Conservation (phyloP, 1,140 invertebrate species). For the Diachasma alloeum region DNA sequence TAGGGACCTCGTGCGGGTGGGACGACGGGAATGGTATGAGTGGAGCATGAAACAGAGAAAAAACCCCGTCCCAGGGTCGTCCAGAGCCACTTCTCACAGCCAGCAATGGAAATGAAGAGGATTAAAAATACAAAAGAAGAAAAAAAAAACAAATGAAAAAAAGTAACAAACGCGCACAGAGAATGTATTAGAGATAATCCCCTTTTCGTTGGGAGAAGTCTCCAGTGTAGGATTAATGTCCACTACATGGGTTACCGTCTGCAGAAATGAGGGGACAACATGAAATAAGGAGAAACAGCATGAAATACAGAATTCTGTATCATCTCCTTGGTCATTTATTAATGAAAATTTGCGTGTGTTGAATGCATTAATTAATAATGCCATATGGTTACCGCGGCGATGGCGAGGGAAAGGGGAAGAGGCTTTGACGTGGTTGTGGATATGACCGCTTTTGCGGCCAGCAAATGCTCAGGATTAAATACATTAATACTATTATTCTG, state of each 20-base stretch:
- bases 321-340: background rate
- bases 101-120: background rate
- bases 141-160: background rate
- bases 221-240: background rate
- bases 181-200: conserved; percentile 10
- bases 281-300: background rate
- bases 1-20: background rate
- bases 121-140: background rate
- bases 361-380: conserved; percentile 2
- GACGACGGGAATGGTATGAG: background rate
- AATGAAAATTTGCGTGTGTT: background rate
- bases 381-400: background rate
- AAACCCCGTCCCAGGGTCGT: background rate
- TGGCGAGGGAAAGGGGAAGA: background rate
- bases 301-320: background rate
- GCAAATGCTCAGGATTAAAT: background rate
- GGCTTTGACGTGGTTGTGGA: background rate
- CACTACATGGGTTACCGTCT: background rate
- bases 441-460: background rate
- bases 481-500: background rate
- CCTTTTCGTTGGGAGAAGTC: background rate
- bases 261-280: background rate
- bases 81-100: background rate
- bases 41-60: background rate
- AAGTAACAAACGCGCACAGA: background rate